phyloP scores from a whole-genome alignment of 2,888 invertebrate species.

The Eugnorisma glareosa region DNA sequence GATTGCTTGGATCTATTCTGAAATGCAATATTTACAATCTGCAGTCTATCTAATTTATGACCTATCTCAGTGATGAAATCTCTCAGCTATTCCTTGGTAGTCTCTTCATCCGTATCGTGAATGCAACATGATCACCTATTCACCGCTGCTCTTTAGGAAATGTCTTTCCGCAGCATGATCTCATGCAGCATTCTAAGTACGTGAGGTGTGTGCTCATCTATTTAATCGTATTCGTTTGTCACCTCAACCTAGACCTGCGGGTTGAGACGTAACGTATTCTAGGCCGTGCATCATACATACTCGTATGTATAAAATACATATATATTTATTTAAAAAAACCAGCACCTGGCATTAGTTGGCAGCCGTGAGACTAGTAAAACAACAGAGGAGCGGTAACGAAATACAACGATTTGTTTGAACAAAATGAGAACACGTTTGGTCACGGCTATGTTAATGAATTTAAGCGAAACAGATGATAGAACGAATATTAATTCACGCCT shows the following conservation, averaged over 20 bases:
- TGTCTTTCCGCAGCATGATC: slow-evolving; percentile 42
- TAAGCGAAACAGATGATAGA: slow-evolving; percentile 14
- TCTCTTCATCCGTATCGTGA: not conserved
- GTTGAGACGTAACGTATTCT: slow-evolving; percentile 5
- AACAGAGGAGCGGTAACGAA: slow-evolving; percentile 9
- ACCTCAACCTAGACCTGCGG: slow-evolving; percentile 50
- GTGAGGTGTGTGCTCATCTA: slow-evolving; percentile 28
- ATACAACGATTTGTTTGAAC: slow-evolving; percentile 9
- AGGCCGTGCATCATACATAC: slow-evolving; percentile 18
- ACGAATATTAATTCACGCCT: slow-evolving; percentile 15
- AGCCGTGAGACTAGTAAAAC: slow-evolving; percentile 25
- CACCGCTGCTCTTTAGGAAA: slow-evolving; percentile 18
- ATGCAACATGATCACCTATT: not conserved
- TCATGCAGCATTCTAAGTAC: slow-evolving; percentile 27
- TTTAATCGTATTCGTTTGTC: slow-evolving; percentile 29
- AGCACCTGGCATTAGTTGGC: slow-evolving; percentile 37
- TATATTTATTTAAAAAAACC: slow-evolving; percentile 42
- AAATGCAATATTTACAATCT: not conserved
- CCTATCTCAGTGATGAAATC: not conserved
- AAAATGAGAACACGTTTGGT: slow-evolving; percentile 9
- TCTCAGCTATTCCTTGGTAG: not conserved
- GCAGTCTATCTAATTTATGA: not conserved
- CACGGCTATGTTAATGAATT: slow-evolving; percentile 14
- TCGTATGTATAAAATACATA: too few species aligned
- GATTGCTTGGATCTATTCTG: slow-evolving; percentile 3